Percentiles rank a stretch among this genome's conserved stretches.
Conservation (phyloP, 2,888 invertebrate species). For the Eupeodes luniger region DNA sequence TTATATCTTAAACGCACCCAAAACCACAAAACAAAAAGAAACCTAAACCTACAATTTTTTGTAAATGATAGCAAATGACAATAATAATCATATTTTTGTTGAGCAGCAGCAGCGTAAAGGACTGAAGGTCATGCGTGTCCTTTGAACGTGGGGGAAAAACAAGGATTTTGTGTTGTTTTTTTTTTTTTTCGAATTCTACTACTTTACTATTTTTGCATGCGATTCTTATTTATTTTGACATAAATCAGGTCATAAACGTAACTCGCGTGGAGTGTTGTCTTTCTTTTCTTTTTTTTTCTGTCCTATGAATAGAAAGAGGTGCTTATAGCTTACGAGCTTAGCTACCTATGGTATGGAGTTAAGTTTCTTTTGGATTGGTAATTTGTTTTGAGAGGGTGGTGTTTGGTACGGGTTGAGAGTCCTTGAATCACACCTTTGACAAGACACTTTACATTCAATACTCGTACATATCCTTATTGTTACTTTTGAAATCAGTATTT, state of each 20-base stretch:
- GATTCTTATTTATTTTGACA: constrained; percentile 40
- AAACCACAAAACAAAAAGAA: neutral
- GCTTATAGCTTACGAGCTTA: neutral
- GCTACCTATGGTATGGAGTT: neutral
- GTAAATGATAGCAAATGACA: constrained; percentile 25
- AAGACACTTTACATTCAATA: neutral
- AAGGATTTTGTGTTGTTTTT: constrained; percentile 6
- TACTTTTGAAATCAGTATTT: neutral
- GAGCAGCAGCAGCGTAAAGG: constrained; percentile 6
- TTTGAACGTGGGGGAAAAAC: constrained; percentile 31
- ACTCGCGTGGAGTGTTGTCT: constrained; percentile 36
- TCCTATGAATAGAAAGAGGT: constrained; percentile 38
- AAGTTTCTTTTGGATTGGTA: constrained; percentile 14
- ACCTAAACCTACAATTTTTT: neutral
- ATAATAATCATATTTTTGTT: constrained; percentile 21
- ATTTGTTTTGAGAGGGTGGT: constrained; percentile 27
- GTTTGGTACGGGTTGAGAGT: constrained; percentile 27
- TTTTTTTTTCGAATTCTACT: constrained; percentile 3
- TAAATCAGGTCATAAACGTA: constrained; percentile 63
- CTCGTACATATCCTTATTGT: neutral
- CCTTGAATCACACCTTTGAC: constrained; percentile 29
- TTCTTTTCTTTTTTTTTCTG: neutral
- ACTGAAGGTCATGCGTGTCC: constrained; percentile 70
- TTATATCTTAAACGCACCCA: constrained; percentile 12
- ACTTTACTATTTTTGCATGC: constrained; percentile 47